phyloP scores from a whole-genome alignment of 2,888 invertebrate species.

The Hirtodrosophila cameraria region DNA sequence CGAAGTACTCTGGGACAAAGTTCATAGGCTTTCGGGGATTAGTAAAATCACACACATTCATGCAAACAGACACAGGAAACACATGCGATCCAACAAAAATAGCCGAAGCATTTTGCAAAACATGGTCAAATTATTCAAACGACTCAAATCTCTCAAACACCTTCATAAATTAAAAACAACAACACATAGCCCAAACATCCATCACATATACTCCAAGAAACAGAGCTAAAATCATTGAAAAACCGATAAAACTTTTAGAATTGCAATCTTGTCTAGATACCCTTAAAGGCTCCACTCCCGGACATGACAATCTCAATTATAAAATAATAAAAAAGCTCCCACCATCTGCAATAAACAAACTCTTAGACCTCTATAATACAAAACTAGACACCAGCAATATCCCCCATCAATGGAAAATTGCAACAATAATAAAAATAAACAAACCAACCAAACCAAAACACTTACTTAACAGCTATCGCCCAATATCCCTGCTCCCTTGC shows the following conservation, averaged over 20 bases:
- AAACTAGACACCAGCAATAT: not conserved
- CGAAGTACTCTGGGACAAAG: not conserved
- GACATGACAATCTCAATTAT: not conserved
- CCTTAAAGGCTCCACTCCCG: conserved; percentile 1
- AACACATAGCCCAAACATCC: conserved; percentile 2
- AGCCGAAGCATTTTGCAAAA: no score
- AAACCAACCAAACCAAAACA: conserved; percentile 19
- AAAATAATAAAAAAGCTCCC: not conserved
- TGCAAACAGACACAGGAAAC: no score
- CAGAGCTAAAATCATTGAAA: conserved; percentile 15
- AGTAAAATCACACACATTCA: no score
- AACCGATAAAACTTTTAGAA: not conserved
- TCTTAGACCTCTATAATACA: no score
- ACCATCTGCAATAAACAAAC: no score
- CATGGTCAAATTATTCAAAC: no score
- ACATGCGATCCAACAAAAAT: no score
- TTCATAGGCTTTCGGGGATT: no score
- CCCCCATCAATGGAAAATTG: conserved; percentile 14
- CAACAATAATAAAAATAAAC: conserved; percentile 9
- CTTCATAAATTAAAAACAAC: not conserved
- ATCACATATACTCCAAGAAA: conserved; percentile 3
- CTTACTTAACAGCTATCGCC: conserved; percentile 5
- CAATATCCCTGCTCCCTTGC: conserved; percentile 6
- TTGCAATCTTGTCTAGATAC: not conserved
- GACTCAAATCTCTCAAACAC: not conserved